Evolutionary conservation across 2,888 invertebrate genomes (phyloP).

Genomic region (Didymodactylos carnosus): DNA sequence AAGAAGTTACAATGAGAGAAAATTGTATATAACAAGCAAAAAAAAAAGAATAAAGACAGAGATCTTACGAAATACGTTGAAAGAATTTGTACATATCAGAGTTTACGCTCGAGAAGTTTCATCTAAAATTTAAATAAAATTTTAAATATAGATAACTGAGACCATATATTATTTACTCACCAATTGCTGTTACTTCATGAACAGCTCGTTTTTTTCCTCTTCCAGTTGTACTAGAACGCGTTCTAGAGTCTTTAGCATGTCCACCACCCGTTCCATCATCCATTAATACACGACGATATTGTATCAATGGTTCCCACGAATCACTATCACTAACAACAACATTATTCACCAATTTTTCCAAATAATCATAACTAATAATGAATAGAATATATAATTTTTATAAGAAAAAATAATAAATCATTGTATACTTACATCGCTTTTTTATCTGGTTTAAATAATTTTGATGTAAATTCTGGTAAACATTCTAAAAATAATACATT

Average conservation of each 20-base stretch:
- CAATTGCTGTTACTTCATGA: too few species aligned
- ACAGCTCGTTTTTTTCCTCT: background rate
- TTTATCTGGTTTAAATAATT: conserved; percentile 86
- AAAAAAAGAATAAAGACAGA: too few species aligned
- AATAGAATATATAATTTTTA: background rate
- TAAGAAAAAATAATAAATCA: background rate
- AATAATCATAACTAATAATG: background rate
- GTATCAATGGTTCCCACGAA: background rate
- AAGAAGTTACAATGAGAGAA: too few species aligned
- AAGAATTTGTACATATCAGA: too few species aligned
- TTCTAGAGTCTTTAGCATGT: background rate
- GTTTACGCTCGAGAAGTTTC: background rate
- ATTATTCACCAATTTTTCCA: background rate
- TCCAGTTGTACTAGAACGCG: background rate
- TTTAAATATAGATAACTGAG: too few species aligned
- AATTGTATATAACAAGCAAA: too few species aligned
- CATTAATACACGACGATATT: background rate
- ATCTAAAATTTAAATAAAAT: background rate
- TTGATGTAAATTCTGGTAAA: conserved; percentile 80
- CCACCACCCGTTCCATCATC: background rate
- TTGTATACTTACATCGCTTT: conserved; percentile 45
- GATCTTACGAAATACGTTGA: too few species aligned
- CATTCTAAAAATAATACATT: conserved; percentile 81
- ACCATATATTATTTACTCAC: background rate
- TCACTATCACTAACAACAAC: background rate